Conservation (phyloP, 1,140 invertebrate species). For the Akabosia matsudoensis region DNA sequence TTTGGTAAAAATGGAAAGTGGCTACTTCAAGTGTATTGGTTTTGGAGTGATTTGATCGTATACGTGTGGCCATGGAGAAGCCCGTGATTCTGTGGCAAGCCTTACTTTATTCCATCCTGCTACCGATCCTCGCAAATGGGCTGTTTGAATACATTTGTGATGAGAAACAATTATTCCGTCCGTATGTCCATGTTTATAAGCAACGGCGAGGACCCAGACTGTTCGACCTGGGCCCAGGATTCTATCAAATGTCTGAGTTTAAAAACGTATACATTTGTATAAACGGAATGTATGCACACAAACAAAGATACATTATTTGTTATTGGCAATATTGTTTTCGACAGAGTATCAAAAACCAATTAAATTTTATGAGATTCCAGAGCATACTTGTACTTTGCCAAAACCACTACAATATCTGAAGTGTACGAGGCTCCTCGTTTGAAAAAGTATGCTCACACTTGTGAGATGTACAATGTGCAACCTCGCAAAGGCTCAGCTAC, state of each 20-base stretch:
- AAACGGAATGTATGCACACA: conserved; percentile 5
- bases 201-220: not conserved
- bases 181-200: conserved; percentile 6
- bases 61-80: too few relatives aligned
- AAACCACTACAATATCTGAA: not conserved
- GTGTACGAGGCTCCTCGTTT: conserved; percentile 3
- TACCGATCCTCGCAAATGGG: not conserved
- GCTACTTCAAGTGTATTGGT: too few relatives aligned
- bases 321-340: not conserved
- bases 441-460: conserved; percentile 7
- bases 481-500: not conserved
- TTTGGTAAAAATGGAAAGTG: too few relatives aligned
- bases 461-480: conserved; percentile 18
- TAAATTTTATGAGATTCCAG: not conserved
- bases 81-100: too few relatives aligned
- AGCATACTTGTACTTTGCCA: conserved; percentile 5
- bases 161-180: not conserved
- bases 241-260: not conserved
- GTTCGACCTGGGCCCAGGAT: not conserved
- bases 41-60: too few relatives aligned
- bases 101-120: not conserved
- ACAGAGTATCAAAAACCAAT: not conserved
- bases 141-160: conserved; percentile 24
- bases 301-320: not conserved
- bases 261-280: conserved; percentile 12